phyloP scores from a whole-genome alignment of 2,113 vertebrate genomes.

The Gadus chalcogrammus region DNA sequence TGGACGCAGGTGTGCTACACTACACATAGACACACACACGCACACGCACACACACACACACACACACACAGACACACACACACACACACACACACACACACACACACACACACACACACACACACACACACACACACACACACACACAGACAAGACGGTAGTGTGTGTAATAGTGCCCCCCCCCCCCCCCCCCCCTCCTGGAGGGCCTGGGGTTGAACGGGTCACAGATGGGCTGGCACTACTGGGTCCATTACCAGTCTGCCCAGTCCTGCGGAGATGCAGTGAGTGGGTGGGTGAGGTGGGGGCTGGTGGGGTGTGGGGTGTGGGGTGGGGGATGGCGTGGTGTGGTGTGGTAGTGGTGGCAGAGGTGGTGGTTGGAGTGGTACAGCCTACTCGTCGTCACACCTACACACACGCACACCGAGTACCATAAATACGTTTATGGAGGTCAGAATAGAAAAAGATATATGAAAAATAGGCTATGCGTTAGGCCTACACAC shows the following conservation, averaged over 20 bases:
- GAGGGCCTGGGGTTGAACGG: slow-evolving; percentile 11
- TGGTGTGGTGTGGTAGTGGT: slow-evolving; percentile 13
- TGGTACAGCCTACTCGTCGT: slow-evolving; percentile 31
- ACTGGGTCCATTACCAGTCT: slow-evolving; percentile 8
- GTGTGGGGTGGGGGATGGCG: slow-evolving; percentile 29
- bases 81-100: no score
- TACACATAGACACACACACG: no score
- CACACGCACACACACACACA: no score
- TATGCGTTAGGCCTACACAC: not conserved
- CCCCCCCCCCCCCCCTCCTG: not conserved
- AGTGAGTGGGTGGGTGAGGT: slow-evolving; percentile 51
- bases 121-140: no score
- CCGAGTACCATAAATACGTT: not conserved
- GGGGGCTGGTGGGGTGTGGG: slow-evolving; percentile 55
- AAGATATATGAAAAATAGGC: no score
- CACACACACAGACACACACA: no score
- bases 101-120: no score
- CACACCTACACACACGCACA: slow-evolving; percentile 2
- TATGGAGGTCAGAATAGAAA: no score
- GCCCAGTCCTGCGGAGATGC: slow-evolving; percentile 20
- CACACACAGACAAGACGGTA: not conserved
- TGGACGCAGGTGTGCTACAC: no score
- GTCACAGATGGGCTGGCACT: slow-evolving; percentile 62
- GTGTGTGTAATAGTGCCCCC: not conserved
- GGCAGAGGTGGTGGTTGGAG: slow-evolving; percentile 52